Evolutionary conservation across 1,140 invertebrate species (phyloP).

Genomic region (Uloborus diversus): DNA sequence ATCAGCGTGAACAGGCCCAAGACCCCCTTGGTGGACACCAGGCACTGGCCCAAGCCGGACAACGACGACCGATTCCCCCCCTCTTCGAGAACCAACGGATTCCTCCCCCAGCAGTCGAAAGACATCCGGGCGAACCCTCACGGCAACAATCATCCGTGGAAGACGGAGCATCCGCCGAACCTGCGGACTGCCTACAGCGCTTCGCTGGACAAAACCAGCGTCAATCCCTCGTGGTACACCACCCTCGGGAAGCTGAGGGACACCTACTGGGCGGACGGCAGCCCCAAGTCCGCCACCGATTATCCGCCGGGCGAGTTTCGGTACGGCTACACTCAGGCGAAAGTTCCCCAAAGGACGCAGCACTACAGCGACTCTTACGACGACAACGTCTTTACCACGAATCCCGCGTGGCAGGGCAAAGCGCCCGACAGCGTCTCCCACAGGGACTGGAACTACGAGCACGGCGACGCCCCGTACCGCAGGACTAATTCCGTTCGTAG

Average conservation of each 20-base stretch:
- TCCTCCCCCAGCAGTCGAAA: neutral
- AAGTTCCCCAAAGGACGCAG: conserved; percentile 1
- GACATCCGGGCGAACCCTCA: neutral
- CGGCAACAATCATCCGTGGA: conserved; percentile 25
- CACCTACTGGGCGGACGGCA: conserved; percentile 44
- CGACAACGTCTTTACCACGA: conserved; percentile 28
- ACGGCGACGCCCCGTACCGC: neutral
- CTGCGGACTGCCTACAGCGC: conserved; percentile 50
- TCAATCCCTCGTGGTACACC: conserved; percentile 48
- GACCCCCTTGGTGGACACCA: conserved; percentile 80
- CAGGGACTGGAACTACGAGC: conserved; percentile 3
- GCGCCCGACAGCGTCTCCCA: neutral
- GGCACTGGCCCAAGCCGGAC: conserved; percentile 63
- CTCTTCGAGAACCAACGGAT: conserved; percentile 10
- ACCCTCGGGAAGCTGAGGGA: conserved; percentile 49
- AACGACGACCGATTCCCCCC: neutral
- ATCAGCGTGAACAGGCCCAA: conserved; percentile 76
- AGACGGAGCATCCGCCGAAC: conserved; percentile 23
- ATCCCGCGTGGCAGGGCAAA: conserved; percentile 28
- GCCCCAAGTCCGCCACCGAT: too few relatives aligned
- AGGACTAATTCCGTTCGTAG: conserved; percentile 29
- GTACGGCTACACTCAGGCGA: conserved; percentile 30
- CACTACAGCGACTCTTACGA: conserved; percentile 46
- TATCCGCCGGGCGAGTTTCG: too few relatives aligned
- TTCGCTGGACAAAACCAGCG: conserved; percentile 35